A percentile compares a stretch with the other conserved stretches of the same genome.
Evolutionary conservation across 2,888 invertebrate species (phyloP).

Genomic region (Vanessa cardui): DNA sequence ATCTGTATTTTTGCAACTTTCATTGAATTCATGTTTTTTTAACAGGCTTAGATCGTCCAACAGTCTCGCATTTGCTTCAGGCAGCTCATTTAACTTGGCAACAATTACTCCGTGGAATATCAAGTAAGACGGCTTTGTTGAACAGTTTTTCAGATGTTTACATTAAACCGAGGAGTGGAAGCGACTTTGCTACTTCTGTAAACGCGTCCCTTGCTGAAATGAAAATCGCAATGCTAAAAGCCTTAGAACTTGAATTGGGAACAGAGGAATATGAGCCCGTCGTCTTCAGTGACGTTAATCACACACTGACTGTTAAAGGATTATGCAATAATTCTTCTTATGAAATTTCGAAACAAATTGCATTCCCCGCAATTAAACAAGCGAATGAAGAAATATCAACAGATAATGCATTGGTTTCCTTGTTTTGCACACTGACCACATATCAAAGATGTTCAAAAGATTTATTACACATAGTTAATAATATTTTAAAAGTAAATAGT

Average conservation of each 20-base stretch:
- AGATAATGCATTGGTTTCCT: slow-evolving; percentile 41
- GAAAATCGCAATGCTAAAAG: slow-evolving; percentile 73
- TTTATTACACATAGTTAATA: slow-evolving; percentile 46
- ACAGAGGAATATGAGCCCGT: slow-evolving; percentile 42
- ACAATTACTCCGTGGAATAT: slow-evolving; percentile 84
- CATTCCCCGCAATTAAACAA: slow-evolving; percentile 63
- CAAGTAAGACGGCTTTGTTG: slow-evolving; percentile 78
- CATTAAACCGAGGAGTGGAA: slow-evolving; percentile 79
- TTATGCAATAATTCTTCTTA: slow-evolving; percentile 78
- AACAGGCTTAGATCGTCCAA: slow-evolving; percentile 84
- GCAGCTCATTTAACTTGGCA: slow-evolving; percentile 85
- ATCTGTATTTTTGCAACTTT: slow-evolving; percentile 11
- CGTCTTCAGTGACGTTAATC: slow-evolving; percentile 45
- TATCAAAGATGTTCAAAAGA: slow-evolving; percentile 61
- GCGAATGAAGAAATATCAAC: slow-evolving; percentile 27
- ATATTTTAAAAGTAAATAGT: slow-evolving; percentile 48
- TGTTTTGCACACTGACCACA: slow-evolving; percentile 55
- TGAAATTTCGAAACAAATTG: slow-evolving; percentile 82
- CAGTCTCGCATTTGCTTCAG: slow-evolving; percentile 85
- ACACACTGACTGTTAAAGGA: slow-evolving; percentile 69
- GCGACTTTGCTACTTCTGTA: slow-evolving; percentile 61
- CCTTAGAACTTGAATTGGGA: slow-evolving; percentile 52
- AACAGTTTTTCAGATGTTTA: slow-evolving; percentile 86
- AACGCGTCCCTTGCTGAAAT: slow-evolving; percentile 75
- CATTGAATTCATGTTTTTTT: slow-evolving; percentile 36